Conservation (phyloP, 92 coral and sea anemone species). For the Meandrina meandrites region DNA sequence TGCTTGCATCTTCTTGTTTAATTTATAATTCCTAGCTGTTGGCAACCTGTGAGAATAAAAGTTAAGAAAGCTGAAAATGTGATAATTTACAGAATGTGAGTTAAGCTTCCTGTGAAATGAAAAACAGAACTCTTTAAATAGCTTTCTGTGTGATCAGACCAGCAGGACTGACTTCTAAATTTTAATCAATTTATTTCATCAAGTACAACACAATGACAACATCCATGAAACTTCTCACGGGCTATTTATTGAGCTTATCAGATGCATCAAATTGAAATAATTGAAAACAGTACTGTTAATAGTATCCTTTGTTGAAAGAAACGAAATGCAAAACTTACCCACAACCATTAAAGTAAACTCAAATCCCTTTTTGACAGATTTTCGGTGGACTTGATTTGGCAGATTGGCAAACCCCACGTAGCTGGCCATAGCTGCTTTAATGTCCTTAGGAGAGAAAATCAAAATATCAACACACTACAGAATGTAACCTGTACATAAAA, state of each 20-base stretch:
- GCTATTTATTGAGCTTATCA: neutral
- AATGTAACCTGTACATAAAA: neutral
- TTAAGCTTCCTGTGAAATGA: neutral
- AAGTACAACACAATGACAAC: neutral
- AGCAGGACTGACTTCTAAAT: neutral
- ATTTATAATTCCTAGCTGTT: no score
- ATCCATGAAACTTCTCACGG: neutral
- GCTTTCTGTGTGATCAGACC: neutral
- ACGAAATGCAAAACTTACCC: conserved; percentile 59
- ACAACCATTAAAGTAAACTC: conserved; percentile 99
- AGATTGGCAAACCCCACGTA: conserved; percentile 98
- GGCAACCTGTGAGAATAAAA: neutral
- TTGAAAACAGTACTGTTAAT: no score
- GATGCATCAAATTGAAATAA: neutral
- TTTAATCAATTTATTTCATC: neutral
- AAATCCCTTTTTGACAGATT: conserved; percentile 96
- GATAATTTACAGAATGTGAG: neutral
- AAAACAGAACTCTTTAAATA: neutral
- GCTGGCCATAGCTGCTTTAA: conserved; percentile 68
- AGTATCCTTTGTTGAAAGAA: neutral
- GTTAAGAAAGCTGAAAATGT: neutral
- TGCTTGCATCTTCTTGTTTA: no score
- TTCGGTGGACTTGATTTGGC: conserved; percentile 98
- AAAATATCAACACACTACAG: neutral
- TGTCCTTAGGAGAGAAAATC: conserved; percentile 21